Conservation (phyloP, 2,888 invertebrate genomes). For the Macropis europaea region DNA sequence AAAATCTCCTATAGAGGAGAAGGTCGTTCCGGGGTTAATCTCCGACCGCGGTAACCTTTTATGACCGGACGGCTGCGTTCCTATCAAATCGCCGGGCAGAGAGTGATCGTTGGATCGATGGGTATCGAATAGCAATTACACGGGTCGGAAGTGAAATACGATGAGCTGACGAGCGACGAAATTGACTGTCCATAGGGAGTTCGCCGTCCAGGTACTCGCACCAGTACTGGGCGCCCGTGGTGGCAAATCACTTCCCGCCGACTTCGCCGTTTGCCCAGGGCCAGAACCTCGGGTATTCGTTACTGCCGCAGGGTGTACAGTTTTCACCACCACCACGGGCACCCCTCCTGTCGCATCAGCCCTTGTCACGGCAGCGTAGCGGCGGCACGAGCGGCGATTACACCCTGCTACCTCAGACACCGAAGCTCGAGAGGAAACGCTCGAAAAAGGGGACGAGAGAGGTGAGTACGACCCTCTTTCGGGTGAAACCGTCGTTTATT, state of each 20-base stretch:
- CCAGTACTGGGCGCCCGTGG: constrained; percentile 85
- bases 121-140: constrained; percentile 42
- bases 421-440: constrained; percentile 75
- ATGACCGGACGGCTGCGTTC: no score
- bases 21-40: no score
- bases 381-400: constrained; percentile 75
- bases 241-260: constrained; percentile 87
- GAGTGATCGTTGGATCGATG: constrained; percentile 11
- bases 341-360: constrained; percentile 66
- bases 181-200: constrained; percentile 76
- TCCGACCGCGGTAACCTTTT: no score
- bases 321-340: constrained; percentile 74
- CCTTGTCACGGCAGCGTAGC: constrained; percentile 73
- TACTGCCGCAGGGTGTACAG: constrained; percentile 73
- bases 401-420: constrained; percentile 76
- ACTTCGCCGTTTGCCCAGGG: constrained; percentile 84
- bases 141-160: background rate
- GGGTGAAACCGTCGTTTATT: background rate
- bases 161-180: constrained; percentile 17
- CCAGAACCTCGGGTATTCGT: constrained; percentile 72
- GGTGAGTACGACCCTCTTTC: constrained; percentile 59
- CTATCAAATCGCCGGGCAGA: background rate
- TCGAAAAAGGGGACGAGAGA: constrained; percentile 75
- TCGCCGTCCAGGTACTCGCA: constrained; percentile 81
- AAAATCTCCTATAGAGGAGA: no score